Conservation (phyloP, 92 coral and sea anemone species). For the Epizoanthus scotinus region DNA sequence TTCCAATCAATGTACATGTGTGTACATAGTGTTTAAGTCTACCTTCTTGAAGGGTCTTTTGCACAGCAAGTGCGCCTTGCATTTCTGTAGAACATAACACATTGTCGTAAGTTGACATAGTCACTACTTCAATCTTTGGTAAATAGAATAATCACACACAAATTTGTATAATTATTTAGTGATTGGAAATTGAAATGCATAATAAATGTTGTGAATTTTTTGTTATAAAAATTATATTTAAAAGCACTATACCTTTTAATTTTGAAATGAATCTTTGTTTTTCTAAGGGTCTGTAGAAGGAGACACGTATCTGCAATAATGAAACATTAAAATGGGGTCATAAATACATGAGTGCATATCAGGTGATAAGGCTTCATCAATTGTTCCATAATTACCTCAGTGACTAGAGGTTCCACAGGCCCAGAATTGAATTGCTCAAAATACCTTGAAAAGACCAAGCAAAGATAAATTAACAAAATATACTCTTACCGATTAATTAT, state of each 20-base stretch:
- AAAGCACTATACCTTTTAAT: slow-evolving; percentile 60
- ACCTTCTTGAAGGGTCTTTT: slow-evolving; percentile 16
- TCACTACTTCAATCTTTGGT: not conserved
- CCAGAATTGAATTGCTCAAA: slow-evolving; percentile 71
- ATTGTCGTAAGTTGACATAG: not conserved
- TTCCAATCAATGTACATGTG: not conserved
- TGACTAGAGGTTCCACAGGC: slow-evolving; percentile 62
- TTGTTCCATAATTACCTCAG: slow-evolving; percentile 48
- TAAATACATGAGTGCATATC: no score
- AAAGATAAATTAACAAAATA: not conserved
- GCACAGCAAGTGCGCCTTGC: slow-evolving; percentile 12
- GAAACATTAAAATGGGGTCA: not conserved
- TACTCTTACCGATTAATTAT: no score
- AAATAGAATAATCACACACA: no score
- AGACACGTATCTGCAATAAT: slow-evolving; percentile 48
- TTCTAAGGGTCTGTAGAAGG: slow-evolving; percentile 69
- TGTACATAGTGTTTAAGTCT: no score
- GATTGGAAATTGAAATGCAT: not conserved
- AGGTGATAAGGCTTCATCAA: not conserved
- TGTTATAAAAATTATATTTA: no score
- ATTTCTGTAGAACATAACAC: slow-evolving; percentile 1
- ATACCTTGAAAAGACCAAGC: slow-evolving; percentile 56
- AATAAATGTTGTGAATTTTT: not conserved
- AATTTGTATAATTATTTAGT: not conserved
- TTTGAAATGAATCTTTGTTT: slow-evolving; percentile 62